Conservation (phyloP, 2,888 invertebrate genomes). For the Clepsis dumicolana region DNA sequence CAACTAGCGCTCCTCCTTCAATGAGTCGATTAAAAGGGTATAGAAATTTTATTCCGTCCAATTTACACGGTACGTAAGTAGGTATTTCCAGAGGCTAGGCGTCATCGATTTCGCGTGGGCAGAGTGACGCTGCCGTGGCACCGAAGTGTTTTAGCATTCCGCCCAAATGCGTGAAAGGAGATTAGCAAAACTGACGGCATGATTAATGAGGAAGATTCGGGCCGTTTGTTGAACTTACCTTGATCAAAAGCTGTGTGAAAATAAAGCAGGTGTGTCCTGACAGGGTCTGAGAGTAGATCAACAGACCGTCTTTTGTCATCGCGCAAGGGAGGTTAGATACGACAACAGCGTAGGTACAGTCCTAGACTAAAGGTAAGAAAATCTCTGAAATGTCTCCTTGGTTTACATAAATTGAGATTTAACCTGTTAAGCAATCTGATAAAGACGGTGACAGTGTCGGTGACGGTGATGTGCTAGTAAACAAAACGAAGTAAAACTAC, state of each 20-base stretch:
- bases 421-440: background rate
- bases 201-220: slow-evolving; percentile 28
- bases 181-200: slow-evolving; percentile 29
- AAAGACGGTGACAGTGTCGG: slow-evolving; percentile 1
- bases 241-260: slow-evolving; percentile 1
- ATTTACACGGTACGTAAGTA: slow-evolving; percentile 20
- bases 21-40: background rate
- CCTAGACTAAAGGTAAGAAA: too few species aligned
- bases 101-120: slow-evolving; percentile 26
- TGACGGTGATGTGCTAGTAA: background rate
- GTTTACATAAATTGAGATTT: too few species aligned
- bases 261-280: background rate
- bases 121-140: background rate
- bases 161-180: slow-evolving; percentile 21
- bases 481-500: slow-evolving; percentile 49
- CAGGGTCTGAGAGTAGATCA: background rate
- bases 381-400: too few species aligned
- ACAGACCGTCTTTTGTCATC: background rate
- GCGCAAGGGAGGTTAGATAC: too few species aligned
- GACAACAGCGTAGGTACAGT: too few species aligned
- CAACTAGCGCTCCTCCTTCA: too few species aligned
- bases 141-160: slow-evolving; percentile 26
- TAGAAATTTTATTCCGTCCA: slow-evolving; percentile 3
- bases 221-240: slow-evolving; percentile 13
- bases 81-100: slow-evolving; percentile 19